These are phyloP conservation scores for Albula glossodonta DNA, from an alignment of 2,113 vertebrate genomes.

Conservation along the genomic window DNA sequence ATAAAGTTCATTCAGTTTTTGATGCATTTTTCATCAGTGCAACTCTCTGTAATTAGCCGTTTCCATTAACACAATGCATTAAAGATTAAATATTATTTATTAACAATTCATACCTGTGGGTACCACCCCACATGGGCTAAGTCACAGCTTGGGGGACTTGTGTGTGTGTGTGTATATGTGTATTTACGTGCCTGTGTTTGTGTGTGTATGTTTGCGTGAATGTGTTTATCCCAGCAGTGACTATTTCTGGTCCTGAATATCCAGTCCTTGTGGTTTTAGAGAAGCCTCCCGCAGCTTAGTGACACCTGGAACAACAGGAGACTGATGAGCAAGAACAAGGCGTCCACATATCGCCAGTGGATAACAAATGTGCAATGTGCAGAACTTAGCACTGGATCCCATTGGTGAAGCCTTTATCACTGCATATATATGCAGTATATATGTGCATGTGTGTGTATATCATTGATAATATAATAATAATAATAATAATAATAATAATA, in stretches of 20 bases:
- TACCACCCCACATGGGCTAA: background rate
- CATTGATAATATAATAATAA: background rate
- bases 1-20: slow-evolving; percentile 60
- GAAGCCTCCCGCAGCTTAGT: too few species aligned
- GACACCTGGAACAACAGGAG: background rate
- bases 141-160: background rate
- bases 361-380: too few species aligned
- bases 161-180: background rate
- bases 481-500: background rate
- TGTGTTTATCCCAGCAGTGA: background rate
- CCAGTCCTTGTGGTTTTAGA: too few species aligned
- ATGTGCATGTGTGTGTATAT: too few species aligned
- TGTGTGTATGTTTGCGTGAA: too few species aligned
- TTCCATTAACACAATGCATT: slow-evolving; percentile 47
- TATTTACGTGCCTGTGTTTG: too few species aligned
- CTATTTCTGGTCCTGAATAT: too few species aligned
- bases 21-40: slow-evolving; percentile 56
- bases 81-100: slow-evolving; percentile 44
- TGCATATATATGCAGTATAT: too few species aligned
- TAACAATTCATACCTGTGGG: slow-evolving; percentile 45
- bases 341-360: too few species aligned
- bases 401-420: too few species aligned
- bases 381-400: too few species aligned
- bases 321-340: background rate
- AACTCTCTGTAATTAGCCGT: slow-evolving; percentile 58